Evolutionary conservation across 2,888 invertebrate species (phyloP), one percentile per base, ranked within the genome.

Genomic region (Balanococcus diminutus): DNA sequence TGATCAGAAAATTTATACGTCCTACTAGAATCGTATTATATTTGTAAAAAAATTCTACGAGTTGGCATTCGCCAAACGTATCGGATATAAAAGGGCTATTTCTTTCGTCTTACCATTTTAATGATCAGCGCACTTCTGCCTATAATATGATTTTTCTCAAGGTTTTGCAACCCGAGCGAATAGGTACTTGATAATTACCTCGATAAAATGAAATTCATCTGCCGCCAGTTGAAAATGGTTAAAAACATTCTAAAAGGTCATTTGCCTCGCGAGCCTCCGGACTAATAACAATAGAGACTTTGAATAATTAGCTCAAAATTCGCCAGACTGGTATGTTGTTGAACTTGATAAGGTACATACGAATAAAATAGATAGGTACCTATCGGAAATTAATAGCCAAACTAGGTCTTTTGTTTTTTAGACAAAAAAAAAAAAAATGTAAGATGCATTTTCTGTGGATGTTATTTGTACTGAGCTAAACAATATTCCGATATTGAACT

Each of bases 401-500:
- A n/a, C n/a, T n/a, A n/a, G n/a, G n/a, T n/a, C 14, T 36, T 36
- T 36, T 8, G 36, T 36, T 36, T 11, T n/a, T n/a, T n/a, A n/a
- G n/a, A n/a, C n/a, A n/a, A n/a, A n/a, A n/a, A n/a, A n/a, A n/a
- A 56, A 56, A 56, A 56, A 56, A 19, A 11, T 14, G 8, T 11
- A 2, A 11, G 75, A 75, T 32, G 31, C 19, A 32, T 19, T 32
- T 75, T 75, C 11, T 28, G 4, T 28, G 28, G 3, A 28, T 67
- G 14, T 75, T 2, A 25, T 75, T 75, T 75, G n/a, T 19, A 75
- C 5, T 5, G n/a, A 25, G 25, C 28, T 75, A n/a, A 75, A 75
- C 25, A 75, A 75, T 75, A 75, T 75, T 75, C 75, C 75, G 75
- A 75, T 75, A 75, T 75, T 75, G 75, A 75, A 75, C 75, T 75